These are phyloP conservation scores for Agonum fuliginosum DNA, from an alignment of 2,888 invertebrate genomes.

Conservation along the genomic window DNA sequence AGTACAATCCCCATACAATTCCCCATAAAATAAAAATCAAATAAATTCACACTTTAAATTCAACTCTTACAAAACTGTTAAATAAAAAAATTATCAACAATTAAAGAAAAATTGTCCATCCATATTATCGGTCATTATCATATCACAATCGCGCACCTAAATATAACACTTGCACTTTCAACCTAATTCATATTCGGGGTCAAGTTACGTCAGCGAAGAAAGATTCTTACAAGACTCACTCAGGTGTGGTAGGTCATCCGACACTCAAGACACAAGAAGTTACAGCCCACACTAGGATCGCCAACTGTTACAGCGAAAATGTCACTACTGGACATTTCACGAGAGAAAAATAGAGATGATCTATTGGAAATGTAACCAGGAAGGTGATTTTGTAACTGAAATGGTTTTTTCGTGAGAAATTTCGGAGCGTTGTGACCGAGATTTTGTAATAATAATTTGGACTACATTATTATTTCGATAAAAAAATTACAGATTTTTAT, in stretches of 20 bases:
- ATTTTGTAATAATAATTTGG: no score
- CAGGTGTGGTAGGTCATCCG: conserved; percentile 14
- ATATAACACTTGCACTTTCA: conserved; percentile 11
- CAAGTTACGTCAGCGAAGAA: neutral
- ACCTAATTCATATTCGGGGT: conserved; percentile 19
- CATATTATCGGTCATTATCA: no score
- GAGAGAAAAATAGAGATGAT: neutral
- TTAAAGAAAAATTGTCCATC: no score
- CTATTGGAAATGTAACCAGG: neutral
- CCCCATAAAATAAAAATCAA: no score
- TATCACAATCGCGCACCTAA: no score
- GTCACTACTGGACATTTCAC: conserved; percentile 25
- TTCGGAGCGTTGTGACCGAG: no score
- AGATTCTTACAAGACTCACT: neutral
- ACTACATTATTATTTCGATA: no score
- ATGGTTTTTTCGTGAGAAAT: no score
- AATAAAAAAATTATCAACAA: no score
- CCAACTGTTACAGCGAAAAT: neutral
- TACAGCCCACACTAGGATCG: neutral
- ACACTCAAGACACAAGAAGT: neutral
- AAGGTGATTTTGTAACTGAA: neutral
- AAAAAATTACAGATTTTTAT: neutral
- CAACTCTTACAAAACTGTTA: no score
- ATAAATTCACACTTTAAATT: no score
- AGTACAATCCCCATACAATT: no score